phyloP scores from a whole-genome alignment of 2,113 vertebrate species.

The Psophia crepitans region DNA sequence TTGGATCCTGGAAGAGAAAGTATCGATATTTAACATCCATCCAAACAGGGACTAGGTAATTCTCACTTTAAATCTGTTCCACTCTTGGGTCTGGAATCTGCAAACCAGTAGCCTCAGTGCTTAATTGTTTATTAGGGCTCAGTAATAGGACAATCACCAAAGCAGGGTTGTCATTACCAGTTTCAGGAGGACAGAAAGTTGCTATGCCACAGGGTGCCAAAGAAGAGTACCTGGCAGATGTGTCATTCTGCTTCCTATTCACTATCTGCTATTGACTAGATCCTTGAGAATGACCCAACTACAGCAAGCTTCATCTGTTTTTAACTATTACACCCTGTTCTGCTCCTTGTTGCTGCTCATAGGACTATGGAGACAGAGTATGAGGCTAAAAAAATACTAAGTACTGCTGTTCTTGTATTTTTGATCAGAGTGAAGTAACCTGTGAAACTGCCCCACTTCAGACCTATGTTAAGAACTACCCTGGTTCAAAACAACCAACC shows the following conservation, averaged over 20 bases:
- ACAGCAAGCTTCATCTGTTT: background rate
- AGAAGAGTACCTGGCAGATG: background rate
- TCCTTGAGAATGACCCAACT: background rate
- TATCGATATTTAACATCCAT: background rate
- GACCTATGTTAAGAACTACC: background rate
- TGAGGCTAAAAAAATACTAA: background rate
- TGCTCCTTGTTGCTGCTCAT: background rate
- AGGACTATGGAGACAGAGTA: background rate
- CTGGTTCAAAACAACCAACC: background rate
- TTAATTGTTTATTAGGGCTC: background rate
- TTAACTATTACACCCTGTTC: background rate
- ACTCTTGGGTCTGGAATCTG: background rate
- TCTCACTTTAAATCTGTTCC: background rate
- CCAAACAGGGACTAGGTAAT: background rate
- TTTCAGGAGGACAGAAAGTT: background rate
- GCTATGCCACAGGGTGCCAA: background rate
- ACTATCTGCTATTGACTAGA: background rate
- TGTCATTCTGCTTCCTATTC: background rate
- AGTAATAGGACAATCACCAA: background rate
- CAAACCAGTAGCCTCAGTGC: background rate
- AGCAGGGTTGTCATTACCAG: background rate
- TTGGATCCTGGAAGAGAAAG: slow-evolving; percentile 86
- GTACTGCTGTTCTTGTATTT: background rate
- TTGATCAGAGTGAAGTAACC: background rate
- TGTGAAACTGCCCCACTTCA: background rate